Evolutionary conservation across 2,888 invertebrate genomes (phyloP).

Genomic region (Lasioglossum villosulum): DNA sequence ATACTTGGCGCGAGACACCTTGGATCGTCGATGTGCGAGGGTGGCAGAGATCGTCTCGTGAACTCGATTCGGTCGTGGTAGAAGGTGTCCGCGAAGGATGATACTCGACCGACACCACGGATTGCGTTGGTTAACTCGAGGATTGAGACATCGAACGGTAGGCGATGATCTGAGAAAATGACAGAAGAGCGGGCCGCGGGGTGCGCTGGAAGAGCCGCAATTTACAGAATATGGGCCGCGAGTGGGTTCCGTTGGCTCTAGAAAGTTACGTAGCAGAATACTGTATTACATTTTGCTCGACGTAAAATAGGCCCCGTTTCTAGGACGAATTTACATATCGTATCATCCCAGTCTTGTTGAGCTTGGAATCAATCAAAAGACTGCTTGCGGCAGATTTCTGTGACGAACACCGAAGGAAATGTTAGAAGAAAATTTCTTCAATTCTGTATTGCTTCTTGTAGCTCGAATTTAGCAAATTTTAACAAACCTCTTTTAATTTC

Average conservation of each 20-base stretch:
- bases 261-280: neutral
- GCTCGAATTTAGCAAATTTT: no score
- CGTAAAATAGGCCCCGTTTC: neutral
- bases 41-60: conserved; percentile 36
- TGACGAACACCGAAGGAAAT: no score
- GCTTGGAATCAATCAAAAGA: neutral
- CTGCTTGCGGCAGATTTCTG: no score
- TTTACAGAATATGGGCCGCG: conserved; percentile 10
- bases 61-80: conserved; percentile 4
- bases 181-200: neutral
- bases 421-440: no score
- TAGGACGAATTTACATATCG: neutral
- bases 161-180: conserved; percentile 21
- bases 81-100: conserved; percentile 30
- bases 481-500: neutral
- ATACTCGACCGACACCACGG: conserved; percentile 13
- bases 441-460: no score
- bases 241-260: conserved; percentile 10
- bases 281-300: neutral
- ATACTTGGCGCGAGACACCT: conserved; percentile 74
- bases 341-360: no score
- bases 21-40: conserved; percentile 55
- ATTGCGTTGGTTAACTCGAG: conserved; percentile 12
- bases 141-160: conserved; percentile 52
- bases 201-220: neutral